Conservation (phyloP, 2,113 vertebrate species). For the Ophiodon elongatus region DNA sequence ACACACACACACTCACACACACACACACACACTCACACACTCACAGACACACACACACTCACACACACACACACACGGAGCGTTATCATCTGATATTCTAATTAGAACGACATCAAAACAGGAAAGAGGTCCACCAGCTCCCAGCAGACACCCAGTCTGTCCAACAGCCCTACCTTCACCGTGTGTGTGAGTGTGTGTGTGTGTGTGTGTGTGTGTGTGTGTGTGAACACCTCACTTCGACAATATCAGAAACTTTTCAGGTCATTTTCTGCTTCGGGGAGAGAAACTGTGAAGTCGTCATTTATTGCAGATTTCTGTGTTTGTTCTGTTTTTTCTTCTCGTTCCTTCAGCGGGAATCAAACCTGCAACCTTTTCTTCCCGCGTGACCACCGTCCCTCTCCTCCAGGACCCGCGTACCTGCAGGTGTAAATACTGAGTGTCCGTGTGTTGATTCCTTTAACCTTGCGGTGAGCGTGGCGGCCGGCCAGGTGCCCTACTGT, state of each 20-base stretch:
- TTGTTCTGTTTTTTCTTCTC: neutral
- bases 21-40: conserved; percentile 13
- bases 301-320: neutral
- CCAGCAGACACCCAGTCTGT: conserved; percentile 62
- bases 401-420: neutral
- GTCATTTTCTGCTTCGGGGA: conserved; percentile 26
- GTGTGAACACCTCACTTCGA: conserved; percentile 7
- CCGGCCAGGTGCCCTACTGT: conserved; percentile 59
- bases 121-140: conserved; percentile 70
- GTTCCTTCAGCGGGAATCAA: neutral
- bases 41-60: conserved; percentile 40
- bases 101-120: conserved; percentile 76
- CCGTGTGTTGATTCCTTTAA: neutral
- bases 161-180: conserved; percentile 68
- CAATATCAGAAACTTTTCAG: conserved; percentile 28
- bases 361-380: neutral
- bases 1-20: conserved; percentile 44
- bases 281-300: neutral
- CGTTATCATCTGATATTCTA: conserved; percentile 66
- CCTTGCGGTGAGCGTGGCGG: conserved; percentile 11
- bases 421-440: neutral
- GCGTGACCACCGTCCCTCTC: no score
- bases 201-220: conserved; percentile 12
- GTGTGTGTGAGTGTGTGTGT: conserved; percentile 29
- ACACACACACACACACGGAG: conserved; percentile 21